These are phyloP conservation scores for Lota lota DNA, from an alignment of 2,113 vertebrate species.

Conservation along the genomic window DNA sequence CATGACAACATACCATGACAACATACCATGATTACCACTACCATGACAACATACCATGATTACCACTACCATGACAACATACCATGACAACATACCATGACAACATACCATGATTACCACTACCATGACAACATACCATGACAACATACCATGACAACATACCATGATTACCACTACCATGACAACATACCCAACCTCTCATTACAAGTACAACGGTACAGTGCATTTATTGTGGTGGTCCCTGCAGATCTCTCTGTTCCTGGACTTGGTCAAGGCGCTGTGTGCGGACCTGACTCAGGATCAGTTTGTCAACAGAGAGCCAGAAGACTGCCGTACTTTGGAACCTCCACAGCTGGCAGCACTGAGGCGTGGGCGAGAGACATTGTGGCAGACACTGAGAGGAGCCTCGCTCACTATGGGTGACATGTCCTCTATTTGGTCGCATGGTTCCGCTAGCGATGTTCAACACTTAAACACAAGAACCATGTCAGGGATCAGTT, in stretches of 20 bases:
- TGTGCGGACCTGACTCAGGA: slow-evolving; percentile 74
- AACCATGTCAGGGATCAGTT: background rate
- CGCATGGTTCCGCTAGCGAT: background rate
- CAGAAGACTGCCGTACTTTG: slow-evolving; percentile 54
- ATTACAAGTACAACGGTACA: background rate
- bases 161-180: no score
- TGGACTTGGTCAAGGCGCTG: slow-evolving; percentile 89
- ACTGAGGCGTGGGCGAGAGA: slow-evolving; percentile 66
- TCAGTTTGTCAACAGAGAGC: slow-evolving; percentile 71
- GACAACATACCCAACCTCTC: background rate
- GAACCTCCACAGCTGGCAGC: slow-evolving; percentile 30
- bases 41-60: no score
- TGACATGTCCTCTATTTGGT: slow-evolving; percentile 45
- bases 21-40: no score
- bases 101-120: no score
- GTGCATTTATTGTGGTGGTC: background rate
- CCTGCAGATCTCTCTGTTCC: slow-evolving; percentile 87
- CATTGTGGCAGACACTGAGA: slow-evolving; percentile 85
- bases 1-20: no score
- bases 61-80: no score
- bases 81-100: no score
- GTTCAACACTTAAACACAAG: background rate
- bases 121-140: no score
- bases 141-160: no score
- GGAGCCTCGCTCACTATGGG: slow-evolving; percentile 78